Evolutionary conservation across 2,888 invertebrate species (phyloP).

Genomic region (Vanessa cardui): DNA sequence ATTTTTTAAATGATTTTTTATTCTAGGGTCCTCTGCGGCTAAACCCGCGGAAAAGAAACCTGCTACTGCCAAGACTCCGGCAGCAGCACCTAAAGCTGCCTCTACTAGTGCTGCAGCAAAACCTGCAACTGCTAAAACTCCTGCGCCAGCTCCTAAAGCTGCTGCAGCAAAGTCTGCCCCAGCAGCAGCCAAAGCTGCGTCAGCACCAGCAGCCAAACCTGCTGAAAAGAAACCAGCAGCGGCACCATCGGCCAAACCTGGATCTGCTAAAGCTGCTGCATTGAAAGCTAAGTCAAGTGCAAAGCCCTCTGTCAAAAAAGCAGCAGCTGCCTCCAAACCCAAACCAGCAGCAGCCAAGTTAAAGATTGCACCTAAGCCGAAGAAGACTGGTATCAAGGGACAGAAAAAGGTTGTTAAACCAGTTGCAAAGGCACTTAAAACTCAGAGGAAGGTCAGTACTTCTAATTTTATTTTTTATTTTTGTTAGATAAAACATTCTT

Average conservation of each 20-base stretch:
- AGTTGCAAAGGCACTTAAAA: constrained; percentile 91
- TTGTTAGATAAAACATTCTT: too few species aligned
- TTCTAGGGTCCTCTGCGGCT: constrained; percentile 65
- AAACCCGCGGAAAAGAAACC: constrained; percentile 77
- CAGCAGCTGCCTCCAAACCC: constrained; percentile 74
- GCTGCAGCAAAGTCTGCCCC: constrained; percentile 75
- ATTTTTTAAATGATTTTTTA: neutral
- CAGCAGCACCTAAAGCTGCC: constrained; percentile 73
- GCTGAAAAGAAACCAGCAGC: constrained; percentile 69
- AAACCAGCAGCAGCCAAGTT: constrained; percentile 78
- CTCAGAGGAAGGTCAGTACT: constrained; percentile 89
- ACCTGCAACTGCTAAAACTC: constrained; percentile 68
- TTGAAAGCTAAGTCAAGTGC: constrained; percentile 78
- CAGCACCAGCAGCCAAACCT: constrained; percentile 66
- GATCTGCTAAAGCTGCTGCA: constrained; percentile 79
- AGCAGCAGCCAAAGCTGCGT: constrained; percentile 71
- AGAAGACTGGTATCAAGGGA: constrained; percentile 82
- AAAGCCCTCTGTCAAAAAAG: constrained; percentile 78
- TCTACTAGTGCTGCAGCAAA: constrained; percentile 58
- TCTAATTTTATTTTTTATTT: neutral
- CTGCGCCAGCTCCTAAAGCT: constrained; percentile 72
- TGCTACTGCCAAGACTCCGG: constrained; percentile 71
- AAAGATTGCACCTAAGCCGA: constrained; percentile 80
- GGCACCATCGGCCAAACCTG: constrained; percentile 76
- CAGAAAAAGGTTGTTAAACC: constrained; percentile 80